Conservation (phyloP, 1,140 invertebrate species). For the Pygmarrhopalites habei region DNA sequence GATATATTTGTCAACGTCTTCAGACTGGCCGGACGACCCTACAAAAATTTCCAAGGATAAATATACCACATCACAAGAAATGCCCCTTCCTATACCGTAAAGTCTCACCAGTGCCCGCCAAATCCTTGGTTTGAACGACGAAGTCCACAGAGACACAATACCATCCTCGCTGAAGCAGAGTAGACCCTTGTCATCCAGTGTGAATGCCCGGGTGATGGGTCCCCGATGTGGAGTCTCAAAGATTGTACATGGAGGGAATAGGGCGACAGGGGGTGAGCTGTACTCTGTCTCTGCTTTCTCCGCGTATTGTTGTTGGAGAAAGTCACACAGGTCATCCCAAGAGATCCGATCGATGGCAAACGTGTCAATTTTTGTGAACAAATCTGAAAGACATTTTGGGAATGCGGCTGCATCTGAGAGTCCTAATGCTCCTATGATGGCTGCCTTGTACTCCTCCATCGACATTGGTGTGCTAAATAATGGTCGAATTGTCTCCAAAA, state of each 20-base stretch:
- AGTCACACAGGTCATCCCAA: conserved; percentile 26
- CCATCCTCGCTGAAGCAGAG: conserved; percentile 25
- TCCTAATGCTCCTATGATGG: conserved; percentile 1
- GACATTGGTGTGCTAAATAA: conserved; percentile 6
- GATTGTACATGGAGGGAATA: not conserved
- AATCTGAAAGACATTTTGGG: conserved; percentile 6
- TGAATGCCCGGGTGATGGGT: conserved; percentile 20
- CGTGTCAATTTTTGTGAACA: conserved; percentile 25
- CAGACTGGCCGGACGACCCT: conserved; percentile 11
- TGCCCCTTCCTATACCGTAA: no score
- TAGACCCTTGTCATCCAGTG: conserved; percentile 12
- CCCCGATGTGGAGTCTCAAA: conserved; percentile 19
- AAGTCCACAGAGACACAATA: conserved; percentile 19
- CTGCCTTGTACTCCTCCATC: conserved; percentile 4
- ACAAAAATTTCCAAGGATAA: no score
- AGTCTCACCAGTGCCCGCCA: conserved; percentile 18
- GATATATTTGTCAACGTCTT: conserved; percentile 7
- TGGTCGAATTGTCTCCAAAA: conserved; percentile 13
- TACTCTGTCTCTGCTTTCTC: conserved; percentile 29
- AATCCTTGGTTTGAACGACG: conserved; percentile 18
- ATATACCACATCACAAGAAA: no score
- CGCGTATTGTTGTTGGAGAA: conserved; percentile 23
- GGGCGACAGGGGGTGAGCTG: conserved; percentile 15
- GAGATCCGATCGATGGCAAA: conserved; percentile 13
- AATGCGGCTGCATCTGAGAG: conserved; percentile 2